Evolutionary conservation across 1,140 invertebrate genomes (phyloP).

Genomic region (Parapsyche elsis): DNA sequence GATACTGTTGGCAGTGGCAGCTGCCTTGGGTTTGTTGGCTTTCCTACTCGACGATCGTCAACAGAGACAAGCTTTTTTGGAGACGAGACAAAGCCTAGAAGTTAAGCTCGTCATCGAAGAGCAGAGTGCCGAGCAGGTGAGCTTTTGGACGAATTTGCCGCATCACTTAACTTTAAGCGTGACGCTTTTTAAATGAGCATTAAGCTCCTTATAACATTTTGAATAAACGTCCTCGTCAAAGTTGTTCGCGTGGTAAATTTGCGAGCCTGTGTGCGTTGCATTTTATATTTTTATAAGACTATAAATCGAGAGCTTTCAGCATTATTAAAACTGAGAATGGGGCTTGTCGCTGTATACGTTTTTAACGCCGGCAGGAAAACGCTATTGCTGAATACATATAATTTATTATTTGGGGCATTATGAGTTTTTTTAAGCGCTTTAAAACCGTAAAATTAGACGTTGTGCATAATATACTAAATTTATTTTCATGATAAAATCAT

Average conservation of each 20-base stretch:
- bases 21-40: constrained; percentile 79
- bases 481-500: too few relatives aligned
- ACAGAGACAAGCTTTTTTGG: constrained; percentile 87
- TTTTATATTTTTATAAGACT: background rate
- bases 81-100: constrained; percentile 91
- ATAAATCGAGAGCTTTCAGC: constrained; percentile 4
- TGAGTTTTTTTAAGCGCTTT: too few relatives aligned
- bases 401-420: too few relatives aligned
- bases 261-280: too few relatives aligned
- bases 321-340: constrained; percentile 9
- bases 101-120: constrained; percentile 93
- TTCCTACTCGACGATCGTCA: constrained; percentile 87
- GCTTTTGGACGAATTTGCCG: constrained; percentile 38
- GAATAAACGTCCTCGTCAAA: background rate
- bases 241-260: too few relatives aligned
- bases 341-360: background rate
- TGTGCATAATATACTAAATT: too few relatives aligned
- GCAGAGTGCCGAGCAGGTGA: constrained; percentile 90
- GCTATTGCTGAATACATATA: background rate
- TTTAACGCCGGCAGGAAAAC: background rate
- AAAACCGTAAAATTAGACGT: too few relatives aligned
- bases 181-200: background rate
- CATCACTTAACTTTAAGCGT: background rate
- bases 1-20: constrained; percentile 76
- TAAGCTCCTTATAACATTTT: background rate